Percentiles rank a stretch among this genome's conserved stretches.
phyloP scores from a whole-genome alignment of 2,113 vertebrate genomes.

The Anguilla japonica region DNA sequence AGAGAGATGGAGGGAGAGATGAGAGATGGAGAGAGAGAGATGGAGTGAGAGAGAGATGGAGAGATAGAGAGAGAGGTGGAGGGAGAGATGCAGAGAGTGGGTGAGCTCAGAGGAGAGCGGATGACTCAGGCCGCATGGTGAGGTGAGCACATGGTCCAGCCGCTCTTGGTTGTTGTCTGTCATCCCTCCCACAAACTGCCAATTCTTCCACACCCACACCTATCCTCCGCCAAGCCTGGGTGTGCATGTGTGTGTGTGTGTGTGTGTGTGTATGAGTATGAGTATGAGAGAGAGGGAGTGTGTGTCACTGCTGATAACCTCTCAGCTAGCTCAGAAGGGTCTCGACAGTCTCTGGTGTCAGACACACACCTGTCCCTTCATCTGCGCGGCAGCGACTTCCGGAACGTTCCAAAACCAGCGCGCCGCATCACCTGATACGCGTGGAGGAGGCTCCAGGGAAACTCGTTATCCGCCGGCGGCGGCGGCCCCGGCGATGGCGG shows the following conservation, averaged over 20 bases:
- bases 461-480: no score
- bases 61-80: constrained; percentile 20
- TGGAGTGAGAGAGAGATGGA: constrained; percentile 19
- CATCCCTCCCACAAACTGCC: constrained; percentile 25
- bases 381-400: not conserved
- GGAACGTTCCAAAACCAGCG: not conserved
- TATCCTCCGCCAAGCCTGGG: constrained; percentile 34
- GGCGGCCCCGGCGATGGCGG: no score
- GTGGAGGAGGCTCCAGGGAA: not conserved
- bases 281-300: constrained; percentile 37
- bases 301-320: not conserved
- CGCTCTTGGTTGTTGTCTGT: constrained; percentile 24
- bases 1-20: no score
- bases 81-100: constrained; percentile 7
- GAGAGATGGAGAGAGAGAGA: no score
- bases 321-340: not conserved
- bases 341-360: not conserved
- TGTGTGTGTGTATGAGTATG: not conserved
- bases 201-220: constrained; percentile 60
- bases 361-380: not conserved
- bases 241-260: constrained; percentile 47
- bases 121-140: constrained; percentile 32
- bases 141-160: constrained; percentile 31
- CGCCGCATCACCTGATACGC: not conserved
- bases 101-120: constrained; percentile 7